Percentiles rank a stretch among this genome's conserved stretches.
These are phyloP conservation scores for Esox lucius DNA, from an alignment of 2,797 vertebrate species.

Conservation along the genomic window DNA sequence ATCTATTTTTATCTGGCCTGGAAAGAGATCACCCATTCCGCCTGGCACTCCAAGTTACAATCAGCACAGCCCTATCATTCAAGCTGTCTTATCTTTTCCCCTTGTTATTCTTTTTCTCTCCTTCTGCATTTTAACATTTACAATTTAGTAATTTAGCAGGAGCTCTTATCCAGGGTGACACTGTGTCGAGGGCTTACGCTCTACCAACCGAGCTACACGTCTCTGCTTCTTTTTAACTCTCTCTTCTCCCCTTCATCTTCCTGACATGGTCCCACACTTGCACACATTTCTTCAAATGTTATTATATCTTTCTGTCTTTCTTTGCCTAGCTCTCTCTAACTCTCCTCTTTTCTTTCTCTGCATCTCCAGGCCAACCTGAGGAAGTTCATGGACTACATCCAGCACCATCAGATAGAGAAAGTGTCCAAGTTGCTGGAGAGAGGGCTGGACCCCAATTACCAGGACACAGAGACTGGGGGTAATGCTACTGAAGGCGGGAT, in stretches of 20 bases:
- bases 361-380: slow-evolving; percentile 83
- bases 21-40: slow-evolving; percentile 51
- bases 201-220: too few species aligned
- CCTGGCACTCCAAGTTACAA: slow-evolving; percentile 2
- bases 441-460: slow-evolving; percentile 94
- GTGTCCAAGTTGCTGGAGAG: slow-evolving; percentile 87
- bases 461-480: slow-evolving; percentile 92
- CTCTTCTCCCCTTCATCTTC: slow-evolving; percentile 17
- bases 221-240: background rate
- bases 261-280: background rate
- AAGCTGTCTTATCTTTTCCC: background rate
- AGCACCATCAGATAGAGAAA: slow-evolving; percentile 88
- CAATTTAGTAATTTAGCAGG: too few species aligned
- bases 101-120: background rate
- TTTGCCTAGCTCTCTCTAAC: slow-evolving; percentile 14
- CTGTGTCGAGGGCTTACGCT: background rate
- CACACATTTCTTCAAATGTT: slow-evolving; percentile 24
- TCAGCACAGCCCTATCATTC: slow-evolving; percentile 25
- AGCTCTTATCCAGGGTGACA: background rate
- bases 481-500: background rate
- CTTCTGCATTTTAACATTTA: background rate
- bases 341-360: background rate
- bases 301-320: slow-evolving; percentile 26
- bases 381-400: slow-evolving; percentile 91
- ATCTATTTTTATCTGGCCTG: slow-evolving; percentile 77